Evolutionary conservation across 2,113 vertebrate species (phyloP).

Genomic region (Laticauda laticaudata): DNA sequence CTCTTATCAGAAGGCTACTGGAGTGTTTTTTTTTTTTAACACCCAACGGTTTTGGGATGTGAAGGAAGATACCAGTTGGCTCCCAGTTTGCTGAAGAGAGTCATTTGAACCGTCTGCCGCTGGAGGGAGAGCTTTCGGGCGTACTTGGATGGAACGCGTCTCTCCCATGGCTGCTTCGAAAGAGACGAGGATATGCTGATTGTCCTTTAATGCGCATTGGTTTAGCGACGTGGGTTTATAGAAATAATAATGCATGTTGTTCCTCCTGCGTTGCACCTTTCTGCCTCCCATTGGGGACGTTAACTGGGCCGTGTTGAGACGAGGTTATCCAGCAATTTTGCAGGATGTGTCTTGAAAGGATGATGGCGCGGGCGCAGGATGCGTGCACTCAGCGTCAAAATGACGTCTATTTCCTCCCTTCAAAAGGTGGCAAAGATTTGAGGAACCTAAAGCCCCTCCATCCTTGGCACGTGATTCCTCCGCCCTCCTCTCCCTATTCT

Average conservation of each 20-base stretch:
- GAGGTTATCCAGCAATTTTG: no score
- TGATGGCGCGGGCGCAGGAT: neutral
- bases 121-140: neutral
- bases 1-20: neutral
- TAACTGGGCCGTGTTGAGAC: neutral
- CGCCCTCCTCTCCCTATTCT: neutral
- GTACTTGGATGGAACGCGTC: neutral
- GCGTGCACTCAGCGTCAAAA: neutral
- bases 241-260: neutral
- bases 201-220: neutral
- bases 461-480: neutral
- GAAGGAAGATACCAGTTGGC: neutral
- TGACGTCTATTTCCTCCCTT: neutral
- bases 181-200: no score
- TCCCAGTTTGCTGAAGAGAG: neutral
- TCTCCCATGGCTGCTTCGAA: neutral
- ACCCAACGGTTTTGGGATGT: neutral
- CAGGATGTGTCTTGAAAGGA: neutral
- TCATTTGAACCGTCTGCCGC: neutral
- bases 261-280: neutral
- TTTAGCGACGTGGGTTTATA: neutral
- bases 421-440: neutral
- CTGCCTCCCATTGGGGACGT: neutral
- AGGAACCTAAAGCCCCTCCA: neutral
- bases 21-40: neutral